Evolutionary conservation across 2,113 vertebrate species (phyloP).

Genomic region (Eurypyga helias): DNA sequence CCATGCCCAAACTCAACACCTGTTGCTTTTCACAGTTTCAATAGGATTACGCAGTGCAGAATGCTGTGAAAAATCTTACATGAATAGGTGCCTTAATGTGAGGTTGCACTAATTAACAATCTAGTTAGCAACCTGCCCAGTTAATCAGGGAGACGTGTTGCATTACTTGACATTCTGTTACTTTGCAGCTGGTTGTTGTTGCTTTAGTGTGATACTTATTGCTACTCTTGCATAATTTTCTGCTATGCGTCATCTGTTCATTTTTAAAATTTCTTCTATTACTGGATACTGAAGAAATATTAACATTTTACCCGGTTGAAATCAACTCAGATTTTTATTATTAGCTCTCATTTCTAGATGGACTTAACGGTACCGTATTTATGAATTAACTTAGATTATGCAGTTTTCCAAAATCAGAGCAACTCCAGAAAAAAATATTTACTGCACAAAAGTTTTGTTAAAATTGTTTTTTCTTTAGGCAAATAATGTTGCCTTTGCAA

Average conservation of each 20-base stretch:
- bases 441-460: neutral
- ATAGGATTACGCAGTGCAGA: neutral
- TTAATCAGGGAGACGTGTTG: neutral
- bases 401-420: neutral
- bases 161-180: neutral
- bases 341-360: neutral
- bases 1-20: neutral
- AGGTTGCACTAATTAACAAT: neutral
- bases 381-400: neutral
- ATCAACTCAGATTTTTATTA: neutral
- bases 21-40: conserved; percentile 45
- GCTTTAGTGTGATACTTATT: neutral
- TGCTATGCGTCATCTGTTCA: neutral
- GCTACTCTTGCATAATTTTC: neutral
- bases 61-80: conserved; percentile 14
- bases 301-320: neutral
- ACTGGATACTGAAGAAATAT: neutral
- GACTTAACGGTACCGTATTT: neutral
- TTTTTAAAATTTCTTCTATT: neutral
- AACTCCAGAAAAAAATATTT: neutral
- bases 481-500: neutral
- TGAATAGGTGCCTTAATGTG: neutral
- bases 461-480: neutral
- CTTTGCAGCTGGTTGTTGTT: neutral
- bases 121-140: neutral